phyloP scores from a whole-genome alignment of 2,888 invertebrate species.

The Coelinius sp. region DNA sequence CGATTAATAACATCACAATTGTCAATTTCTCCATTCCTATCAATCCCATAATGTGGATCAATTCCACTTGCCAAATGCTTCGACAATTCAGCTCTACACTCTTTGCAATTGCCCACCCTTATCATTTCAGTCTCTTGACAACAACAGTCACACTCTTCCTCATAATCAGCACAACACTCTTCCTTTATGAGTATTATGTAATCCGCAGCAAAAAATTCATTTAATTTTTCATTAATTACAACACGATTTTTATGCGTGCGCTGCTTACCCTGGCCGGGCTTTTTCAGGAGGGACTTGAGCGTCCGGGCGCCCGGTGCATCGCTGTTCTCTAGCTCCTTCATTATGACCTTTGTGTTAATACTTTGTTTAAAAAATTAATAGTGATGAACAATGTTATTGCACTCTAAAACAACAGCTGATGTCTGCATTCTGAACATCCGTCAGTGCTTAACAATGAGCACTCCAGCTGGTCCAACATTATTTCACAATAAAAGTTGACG shows the following conservation, averaged over 20 bases:
- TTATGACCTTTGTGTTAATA: conserved; percentile 23
- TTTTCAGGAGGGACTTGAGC: conserved; percentile 83
- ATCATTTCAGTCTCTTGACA: conserved; percentile 82
- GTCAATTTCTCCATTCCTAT: conserved; percentile 30
- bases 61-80: conserved; percentile 65
- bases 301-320: conserved; percentile 60
- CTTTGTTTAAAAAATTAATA: not conserved
- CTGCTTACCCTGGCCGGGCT: conserved; percentile 78
- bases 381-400: not conserved
- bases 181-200: conserved; percentile 92
- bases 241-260: conserved; percentile 83
- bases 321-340: conserved; percentile 48
- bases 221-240: conserved; percentile 89
- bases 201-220: conserved; percentile 93
- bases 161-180: conserved; percentile 88
- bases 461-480: conserved; percentile 6
- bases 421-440: not conserved
- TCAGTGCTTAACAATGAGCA: not conserved
- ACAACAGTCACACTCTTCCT: conserved; percentile 78
- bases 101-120: conserved; percentile 75
- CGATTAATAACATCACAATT: conserved; percentile 29
- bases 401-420: not conserved
- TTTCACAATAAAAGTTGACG: not conserved
- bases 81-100: conserved; percentile 67
- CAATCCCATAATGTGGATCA: conserved; percentile 37